Base-by-base conservation (phyloP, 1,140 invertebrate genomes). In the Aphelinus certus region DNA sequence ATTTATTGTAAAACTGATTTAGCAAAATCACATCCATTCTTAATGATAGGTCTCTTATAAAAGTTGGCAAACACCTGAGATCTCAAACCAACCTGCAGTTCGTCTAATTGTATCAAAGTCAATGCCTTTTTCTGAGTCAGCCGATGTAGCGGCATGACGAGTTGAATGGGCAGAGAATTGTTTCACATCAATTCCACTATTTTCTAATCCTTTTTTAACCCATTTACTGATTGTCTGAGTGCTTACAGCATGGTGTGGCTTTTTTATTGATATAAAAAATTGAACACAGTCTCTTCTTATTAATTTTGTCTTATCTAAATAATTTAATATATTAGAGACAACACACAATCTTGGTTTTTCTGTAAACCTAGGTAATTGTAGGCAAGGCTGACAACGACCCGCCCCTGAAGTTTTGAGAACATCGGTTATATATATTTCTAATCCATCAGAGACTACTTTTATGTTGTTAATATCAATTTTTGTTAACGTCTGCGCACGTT, bases 141-240 rank as follows among this genome's bases (percentile, higher is more conserved):
- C 74, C 7, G 82, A 83, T 7, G 79, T 80, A 10, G 78, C 7
- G 4, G 70, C 69, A 42, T 76, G 75, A 49, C 70, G 55, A 1
- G 70, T 63, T 9, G 65, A 68, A 57, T 76, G 75, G 2, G 47
- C 57, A 7, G 67, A 26, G n/a, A 71, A 63, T 6, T 26, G 49
- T 1, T 63, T 61, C 2, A 64, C 73, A 45, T 78, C 66, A 49
- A 78, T 71, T 10, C 73, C 77, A 7, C 61, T 62, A n/a, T 58
- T 7, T 2, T 5, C 48, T 51, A 72, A 46, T 1, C 26, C 49
- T 46, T 58, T 51, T 71, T 76, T 73, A 26, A 77, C 9, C 82
- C 81, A 84, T 55, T 77, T 77, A 55, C 77, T 77, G 58, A 84
- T 77, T 2, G 78, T 78, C 72, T 80, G 78, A 47, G 79, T 49